Conservation (phyloP, 1,140 invertebrate genomes). For the Hermatobates lingyangjiaoensis region DNA sequence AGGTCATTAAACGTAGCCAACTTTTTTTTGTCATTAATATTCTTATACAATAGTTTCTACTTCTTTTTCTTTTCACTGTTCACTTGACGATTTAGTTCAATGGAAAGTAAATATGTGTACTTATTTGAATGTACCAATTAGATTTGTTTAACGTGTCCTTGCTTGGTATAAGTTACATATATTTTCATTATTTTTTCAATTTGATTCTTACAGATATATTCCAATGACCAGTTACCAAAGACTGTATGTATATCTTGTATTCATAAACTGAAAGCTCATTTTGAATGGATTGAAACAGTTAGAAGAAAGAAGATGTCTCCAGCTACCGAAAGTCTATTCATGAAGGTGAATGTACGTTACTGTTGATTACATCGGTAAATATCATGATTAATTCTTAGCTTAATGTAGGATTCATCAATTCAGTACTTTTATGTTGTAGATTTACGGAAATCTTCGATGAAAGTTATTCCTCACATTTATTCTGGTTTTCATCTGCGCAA, state of each 20-base stretch:
- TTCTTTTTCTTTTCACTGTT: not conserved
- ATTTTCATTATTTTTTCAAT: not conserved
- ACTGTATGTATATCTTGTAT: conserved; percentile 9
- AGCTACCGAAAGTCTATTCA: no score
- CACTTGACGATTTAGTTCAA: not conserved
- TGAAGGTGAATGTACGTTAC: no score
- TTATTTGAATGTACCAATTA: not conserved
- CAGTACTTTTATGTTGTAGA: no score
- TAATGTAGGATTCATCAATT: no score
- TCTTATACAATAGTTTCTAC: not conserved
- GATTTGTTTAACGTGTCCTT: not conserved
- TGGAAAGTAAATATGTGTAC: not conserved
- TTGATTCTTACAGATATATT: conserved; percentile 4
- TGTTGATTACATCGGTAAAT: no score
- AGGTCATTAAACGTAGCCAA: not conserved
- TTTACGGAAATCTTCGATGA: no score
- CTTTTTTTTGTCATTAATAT: not conserved
- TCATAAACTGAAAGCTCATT: conserved; percentile 6
- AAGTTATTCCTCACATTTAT: no score
- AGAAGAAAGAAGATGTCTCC: no score
- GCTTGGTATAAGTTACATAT: not conserved
- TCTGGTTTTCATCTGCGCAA: no score
- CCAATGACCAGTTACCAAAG: conserved; percentile 9
- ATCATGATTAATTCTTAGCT: no score
- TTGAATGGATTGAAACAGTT: conserved; percentile 10